phyloP scores from a whole-genome alignment of 2,797 vertebrate species.

The Paramormyrops hopkinsi region DNA sequence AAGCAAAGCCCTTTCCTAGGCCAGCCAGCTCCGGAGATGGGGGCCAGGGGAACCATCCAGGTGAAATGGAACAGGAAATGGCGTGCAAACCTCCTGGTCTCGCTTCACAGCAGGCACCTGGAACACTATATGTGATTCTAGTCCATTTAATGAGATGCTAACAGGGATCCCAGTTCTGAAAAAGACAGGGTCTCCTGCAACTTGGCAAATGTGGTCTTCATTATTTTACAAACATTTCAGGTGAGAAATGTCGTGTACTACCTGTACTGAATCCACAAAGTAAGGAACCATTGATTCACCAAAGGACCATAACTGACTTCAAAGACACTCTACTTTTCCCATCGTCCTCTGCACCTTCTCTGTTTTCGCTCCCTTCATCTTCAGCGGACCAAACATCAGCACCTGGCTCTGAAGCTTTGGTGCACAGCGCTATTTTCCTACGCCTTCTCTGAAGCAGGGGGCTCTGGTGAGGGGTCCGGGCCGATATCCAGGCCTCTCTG shows the following conservation, averaged over 20 bases:
- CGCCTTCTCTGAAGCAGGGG: slow-evolving; percentile 11
- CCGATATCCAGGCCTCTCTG: slow-evolving; percentile 43
- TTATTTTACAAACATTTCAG: not conserved
- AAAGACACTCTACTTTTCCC: not conserved
- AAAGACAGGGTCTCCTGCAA: slow-evolving; percentile 35
- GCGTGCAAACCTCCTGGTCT: not conserved
- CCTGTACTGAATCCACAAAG: not conserved
- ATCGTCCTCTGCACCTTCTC: not conserved
- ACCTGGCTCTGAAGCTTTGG: not conserved
- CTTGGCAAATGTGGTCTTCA: not conserved
- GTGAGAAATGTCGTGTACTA: not conserved
- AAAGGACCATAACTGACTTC: not conserved
- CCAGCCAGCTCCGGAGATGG: not conserved
- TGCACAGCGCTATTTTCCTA: not conserved
- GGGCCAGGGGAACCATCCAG: not conserved
- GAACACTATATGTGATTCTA: slow-evolving; percentile 33
- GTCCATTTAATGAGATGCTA: slow-evolving; percentile 36
- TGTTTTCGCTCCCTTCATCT: not conserved
- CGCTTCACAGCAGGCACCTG: not conserved
- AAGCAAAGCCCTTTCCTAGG: not conserved
- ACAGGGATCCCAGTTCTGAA: slow-evolving; percentile 45
- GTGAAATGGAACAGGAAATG: not conserved
- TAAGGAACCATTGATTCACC: not conserved
- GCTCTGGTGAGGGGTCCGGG: slow-evolving; percentile 35
- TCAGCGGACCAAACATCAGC: not conserved